phyloP scores from a whole-genome alignment of 2,113 vertebrate genomes.

The Pterocles orientalis region DNA sequence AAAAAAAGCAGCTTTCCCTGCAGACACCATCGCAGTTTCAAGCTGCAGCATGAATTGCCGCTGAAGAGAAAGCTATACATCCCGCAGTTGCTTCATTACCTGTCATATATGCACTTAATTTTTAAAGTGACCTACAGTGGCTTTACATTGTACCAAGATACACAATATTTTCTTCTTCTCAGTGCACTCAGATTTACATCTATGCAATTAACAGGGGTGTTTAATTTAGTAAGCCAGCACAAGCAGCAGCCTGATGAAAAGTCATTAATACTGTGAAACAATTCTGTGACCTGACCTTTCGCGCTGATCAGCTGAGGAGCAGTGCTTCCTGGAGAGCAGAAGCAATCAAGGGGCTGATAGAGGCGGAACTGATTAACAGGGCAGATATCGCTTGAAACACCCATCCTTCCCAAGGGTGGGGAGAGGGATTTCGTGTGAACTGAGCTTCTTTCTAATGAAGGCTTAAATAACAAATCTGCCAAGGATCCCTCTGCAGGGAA shows the following conservation, averaged over 20 bases:
- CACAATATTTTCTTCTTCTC: background rate
- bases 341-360: background rate
- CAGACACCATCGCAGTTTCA: background rate
- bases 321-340: background rate
- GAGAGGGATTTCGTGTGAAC: background rate
- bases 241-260: background rate
- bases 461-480: background rate
- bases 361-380: background rate
- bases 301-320: background rate
- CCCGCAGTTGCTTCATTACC: background rate
- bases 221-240: background rate
- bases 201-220: accelerated
- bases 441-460: background rate
- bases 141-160: accelerated
- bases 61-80: background rate
- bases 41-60: background rate
- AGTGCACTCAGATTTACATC: background rate
- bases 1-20: background rate
- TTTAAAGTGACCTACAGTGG: background rate
- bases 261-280: background rate
- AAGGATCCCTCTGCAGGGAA: background rate
- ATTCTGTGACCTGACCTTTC: background rate
- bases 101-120: background rate
- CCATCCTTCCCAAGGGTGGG: background rate
- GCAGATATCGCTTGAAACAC: background rate